Conservation (phyloP, 2,797 vertebrate species). For the Lophotriccus pileatus region DNA sequence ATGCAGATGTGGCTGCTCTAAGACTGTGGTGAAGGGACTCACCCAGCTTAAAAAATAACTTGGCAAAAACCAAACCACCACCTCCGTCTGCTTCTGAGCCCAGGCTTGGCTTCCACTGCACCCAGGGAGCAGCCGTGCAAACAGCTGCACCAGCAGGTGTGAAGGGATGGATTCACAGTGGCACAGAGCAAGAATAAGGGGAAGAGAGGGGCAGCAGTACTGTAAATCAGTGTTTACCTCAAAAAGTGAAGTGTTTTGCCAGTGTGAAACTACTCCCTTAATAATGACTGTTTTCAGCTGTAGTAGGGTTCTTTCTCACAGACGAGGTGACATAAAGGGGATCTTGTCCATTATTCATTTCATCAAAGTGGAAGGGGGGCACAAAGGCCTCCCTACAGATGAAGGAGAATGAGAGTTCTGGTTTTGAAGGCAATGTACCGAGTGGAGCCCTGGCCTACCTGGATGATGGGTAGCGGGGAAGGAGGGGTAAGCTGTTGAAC, state of each 20-base stretch:
- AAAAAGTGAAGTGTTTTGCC: background rate
- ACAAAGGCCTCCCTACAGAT: background rate
- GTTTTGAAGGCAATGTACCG: conserved; percentile 5
- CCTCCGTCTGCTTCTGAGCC: background rate
- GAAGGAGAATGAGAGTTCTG: background rate
- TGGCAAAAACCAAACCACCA: background rate
- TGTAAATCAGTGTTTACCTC: background rate
- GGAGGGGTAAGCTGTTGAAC: conserved; percentile 26
- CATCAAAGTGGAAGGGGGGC: background rate
- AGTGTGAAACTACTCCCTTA: background rate
- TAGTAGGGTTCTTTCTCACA: background rate
- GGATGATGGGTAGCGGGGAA: background rate
- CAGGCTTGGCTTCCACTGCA: background rate
- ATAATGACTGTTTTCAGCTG: background rate
- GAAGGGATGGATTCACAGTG: background rate
- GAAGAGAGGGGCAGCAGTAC: background rate
- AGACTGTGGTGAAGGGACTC: background rate
- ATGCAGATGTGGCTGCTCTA: background rate
- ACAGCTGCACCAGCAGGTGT: background rate
- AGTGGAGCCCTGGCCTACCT: background rate
- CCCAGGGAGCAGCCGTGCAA: background rate
- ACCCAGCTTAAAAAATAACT: background rate
- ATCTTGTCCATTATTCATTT: background rate
- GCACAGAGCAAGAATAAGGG: background rate
- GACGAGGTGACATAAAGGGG: background rate